phyloP scores from a whole-genome alignment of 2,888 invertebrate genomes.

The Syrphus vitripennis region DNA sequence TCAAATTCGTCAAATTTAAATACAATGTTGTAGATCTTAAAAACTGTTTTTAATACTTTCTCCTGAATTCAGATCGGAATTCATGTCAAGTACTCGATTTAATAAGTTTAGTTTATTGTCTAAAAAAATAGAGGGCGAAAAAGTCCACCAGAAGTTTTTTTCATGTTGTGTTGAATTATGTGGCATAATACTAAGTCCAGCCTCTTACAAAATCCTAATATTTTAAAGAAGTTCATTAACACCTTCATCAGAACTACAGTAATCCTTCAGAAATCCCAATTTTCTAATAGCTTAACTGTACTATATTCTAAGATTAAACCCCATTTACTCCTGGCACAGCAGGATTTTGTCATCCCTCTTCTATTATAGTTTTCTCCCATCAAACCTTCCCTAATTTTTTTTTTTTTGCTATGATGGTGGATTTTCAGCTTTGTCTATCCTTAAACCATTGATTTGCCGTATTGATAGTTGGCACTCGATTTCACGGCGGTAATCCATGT shows the following conservation, averaged over 20 bases:
- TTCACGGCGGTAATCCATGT: conserved; percentile 59
- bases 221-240: not conserved
- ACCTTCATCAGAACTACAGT: not conserved
- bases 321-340: not conserved
- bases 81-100: no score
- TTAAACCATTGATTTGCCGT: conserved; percentile 58
- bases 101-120: no score
- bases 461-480: conserved; percentile 71
- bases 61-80: no score
- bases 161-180: no score
- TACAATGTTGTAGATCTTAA: no score
- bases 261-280: conserved; percentile 50
- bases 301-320: conserved; percentile 30
- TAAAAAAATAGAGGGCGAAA: no score
- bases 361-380: not conserved
- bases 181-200: no score
- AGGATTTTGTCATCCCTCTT: conserved; percentile 15
- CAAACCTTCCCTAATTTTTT: not conserved
- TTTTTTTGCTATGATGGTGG: not conserved
- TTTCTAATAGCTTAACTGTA: conserved; percentile 45
- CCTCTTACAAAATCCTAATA: not conserved
- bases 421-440: conserved; percentile 38
- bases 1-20: no score
- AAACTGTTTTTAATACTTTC: no score
- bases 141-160: no score